A percentile compares a stretch with the other conserved stretches of the same genome.
Evolutionary conservation across 2,113 vertebrate genomes (phyloP).

Genomic region (Ia io): DNA sequence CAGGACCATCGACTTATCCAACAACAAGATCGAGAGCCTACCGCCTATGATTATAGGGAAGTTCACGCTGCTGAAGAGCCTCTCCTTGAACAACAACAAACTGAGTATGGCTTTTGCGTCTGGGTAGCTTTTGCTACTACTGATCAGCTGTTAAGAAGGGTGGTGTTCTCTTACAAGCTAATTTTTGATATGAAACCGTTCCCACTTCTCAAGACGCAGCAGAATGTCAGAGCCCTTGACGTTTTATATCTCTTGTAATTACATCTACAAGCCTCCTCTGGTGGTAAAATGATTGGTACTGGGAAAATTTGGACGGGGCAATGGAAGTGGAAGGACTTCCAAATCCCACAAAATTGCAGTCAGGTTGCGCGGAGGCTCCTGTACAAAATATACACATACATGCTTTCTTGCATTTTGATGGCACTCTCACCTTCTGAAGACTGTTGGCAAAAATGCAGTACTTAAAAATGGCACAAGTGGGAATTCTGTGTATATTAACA

Average conservation of each 20-base stretch:
- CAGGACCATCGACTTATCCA: slow-evolving; percentile 94
- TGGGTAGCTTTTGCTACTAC: slow-evolving; percentile 37
- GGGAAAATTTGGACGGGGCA: slow-evolving; percentile 27
- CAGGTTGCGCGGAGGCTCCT: not conserved
- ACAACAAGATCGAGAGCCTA: slow-evolving; percentile 93
- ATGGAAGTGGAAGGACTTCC: not conserved
- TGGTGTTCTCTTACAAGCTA: slow-evolving; percentile 46
- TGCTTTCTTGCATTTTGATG: slow-evolving; percentile 28
- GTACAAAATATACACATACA: not conserved
- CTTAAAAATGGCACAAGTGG: slow-evolving; percentile 24
- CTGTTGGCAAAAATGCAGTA: slow-evolving; percentile 34
- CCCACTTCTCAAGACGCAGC: not conserved
- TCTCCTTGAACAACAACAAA: slow-evolving; percentile 92
- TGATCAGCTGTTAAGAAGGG: slow-evolving; percentile 29
- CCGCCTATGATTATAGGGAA: slow-evolving; percentile 87
- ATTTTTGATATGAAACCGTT: slow-evolving; percentile 55
- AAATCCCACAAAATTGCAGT: not conserved
- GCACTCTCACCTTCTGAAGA: slow-evolving; percentile 32
- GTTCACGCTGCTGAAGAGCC: slow-evolving; percentile 93
- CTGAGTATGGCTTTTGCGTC: slow-evolving; percentile 86
- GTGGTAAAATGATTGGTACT: slow-evolving; percentile 20
- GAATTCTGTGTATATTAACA: slow-evolving; percentile 23
- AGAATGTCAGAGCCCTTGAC: slow-evolving; percentile 12
- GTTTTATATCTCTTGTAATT: not conserved
- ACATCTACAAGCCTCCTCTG: not conserved